Conservation (phyloP, 2,797 vertebrate genomes). For the Notolabrus celidotus region DNA sequence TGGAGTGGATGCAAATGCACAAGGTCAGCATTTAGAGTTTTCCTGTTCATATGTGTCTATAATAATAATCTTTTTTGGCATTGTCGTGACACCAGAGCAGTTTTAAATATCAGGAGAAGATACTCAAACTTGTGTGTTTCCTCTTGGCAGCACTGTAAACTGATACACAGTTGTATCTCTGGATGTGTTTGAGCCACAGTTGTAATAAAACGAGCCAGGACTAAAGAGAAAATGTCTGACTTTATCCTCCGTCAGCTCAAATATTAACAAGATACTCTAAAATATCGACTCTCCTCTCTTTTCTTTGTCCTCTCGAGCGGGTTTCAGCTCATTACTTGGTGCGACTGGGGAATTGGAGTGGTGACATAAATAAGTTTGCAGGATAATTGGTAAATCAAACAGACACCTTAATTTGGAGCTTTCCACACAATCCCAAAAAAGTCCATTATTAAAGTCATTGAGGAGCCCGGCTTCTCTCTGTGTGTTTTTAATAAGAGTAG, state of each 20-base stretch:
- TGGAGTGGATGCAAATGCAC: background rate
- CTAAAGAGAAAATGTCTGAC: no score
- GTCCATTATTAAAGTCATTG: constrained; percentile 33
- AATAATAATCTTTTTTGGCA: background rate
- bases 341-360: constrained; percentile 3
- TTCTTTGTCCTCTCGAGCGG: background rate
- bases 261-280: background rate
- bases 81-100: background rate
- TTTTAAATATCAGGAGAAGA: no score
- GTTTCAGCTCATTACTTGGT: constrained; percentile 21
- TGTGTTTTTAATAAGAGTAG: constrained; percentile 15
- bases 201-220: no score
- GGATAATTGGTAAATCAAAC: constrained; percentile 43
- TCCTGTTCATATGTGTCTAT: no score
- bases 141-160: background rate
- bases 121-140: background rate
- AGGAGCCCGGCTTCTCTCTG: background rate
- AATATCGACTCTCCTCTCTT: background rate
- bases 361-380: constrained; percentile 3
- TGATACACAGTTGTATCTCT: background rate
- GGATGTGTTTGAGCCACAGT: no score
- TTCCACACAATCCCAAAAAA: constrained; percentile 24
- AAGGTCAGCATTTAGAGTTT: no score
- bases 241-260: background rate
- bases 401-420: constrained; percentile 12